Percentiles rank a stretch among this genome's conserved stretches.
Conservation (phyloP, 2,797 vertebrate species). For the Oreonectes daqikongensis region DNA sequence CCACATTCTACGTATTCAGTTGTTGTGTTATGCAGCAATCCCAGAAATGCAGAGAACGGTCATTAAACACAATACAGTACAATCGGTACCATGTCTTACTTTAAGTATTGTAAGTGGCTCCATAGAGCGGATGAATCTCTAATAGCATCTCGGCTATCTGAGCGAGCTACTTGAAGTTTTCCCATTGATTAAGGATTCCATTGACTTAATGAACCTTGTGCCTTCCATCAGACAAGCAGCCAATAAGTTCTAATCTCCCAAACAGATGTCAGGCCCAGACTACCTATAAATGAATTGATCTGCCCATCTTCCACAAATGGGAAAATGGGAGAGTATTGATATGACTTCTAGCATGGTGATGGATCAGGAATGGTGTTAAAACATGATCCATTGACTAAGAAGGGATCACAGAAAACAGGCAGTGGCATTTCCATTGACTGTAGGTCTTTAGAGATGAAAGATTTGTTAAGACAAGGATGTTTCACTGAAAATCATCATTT, state of each 20-base stretch:
- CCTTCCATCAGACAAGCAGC: slow-evolving; percentile 85
- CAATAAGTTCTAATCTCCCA: slow-evolving; percentile 88
- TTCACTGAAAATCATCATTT: slow-evolving; percentile 4
- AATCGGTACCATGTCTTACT: slow-evolving; percentile 8
- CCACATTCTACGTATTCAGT: background rate
- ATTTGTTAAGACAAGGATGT: slow-evolving; percentile 7
- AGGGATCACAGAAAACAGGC: slow-evolving; percentile 61
- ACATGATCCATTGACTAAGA: slow-evolving; percentile 70
- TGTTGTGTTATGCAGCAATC: background rate
- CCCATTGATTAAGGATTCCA: slow-evolving; percentile 96
- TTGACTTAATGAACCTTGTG: slow-evolving; percentile 95
- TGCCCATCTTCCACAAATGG: slow-evolving; percentile 82
- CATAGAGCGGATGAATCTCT: slow-evolving; percentile 59
- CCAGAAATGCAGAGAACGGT: background rate
- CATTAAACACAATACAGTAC: slow-evolving; percentile 12
- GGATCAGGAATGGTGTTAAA: slow-evolving; percentile 78
- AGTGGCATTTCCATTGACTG: slow-evolving; percentile 20
- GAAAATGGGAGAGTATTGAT: slow-evolving; percentile 83
- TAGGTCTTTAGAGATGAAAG: background rate
- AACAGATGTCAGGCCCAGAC: slow-evolving; percentile 85
- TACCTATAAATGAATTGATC: slow-evolving; percentile 85
- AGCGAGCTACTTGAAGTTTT: slow-evolving; percentile 86
- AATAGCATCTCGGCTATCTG: slow-evolving; percentile 60
- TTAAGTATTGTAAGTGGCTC: slow-evolving; percentile 46
- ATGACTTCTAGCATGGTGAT: slow-evolving; percentile 79